phyloP scores from a whole-genome alignment of 2,797 vertebrate species.

The Knipowitschia caucasica region DNA sequence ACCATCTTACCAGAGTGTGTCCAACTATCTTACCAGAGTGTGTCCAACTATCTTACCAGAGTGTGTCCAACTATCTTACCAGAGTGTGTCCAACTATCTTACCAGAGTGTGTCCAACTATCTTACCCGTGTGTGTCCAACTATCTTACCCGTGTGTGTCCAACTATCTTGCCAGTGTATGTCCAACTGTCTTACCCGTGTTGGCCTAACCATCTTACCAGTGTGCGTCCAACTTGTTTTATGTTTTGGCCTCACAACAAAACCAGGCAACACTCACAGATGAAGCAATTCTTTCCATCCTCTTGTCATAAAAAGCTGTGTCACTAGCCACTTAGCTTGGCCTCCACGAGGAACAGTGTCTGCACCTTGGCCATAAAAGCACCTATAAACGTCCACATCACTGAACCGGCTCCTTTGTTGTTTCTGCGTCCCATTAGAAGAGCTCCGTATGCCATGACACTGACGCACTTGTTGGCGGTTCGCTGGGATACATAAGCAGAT shows the following conservation, averaged over 20 bases:
- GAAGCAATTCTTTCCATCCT: neutral
- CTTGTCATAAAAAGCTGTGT: neutral
- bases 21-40: too few species aligned
- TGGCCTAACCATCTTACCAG: too few species aligned
- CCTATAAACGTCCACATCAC: conserved; percentile 1
- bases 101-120: too few species aligned
- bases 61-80: too few species aligned
- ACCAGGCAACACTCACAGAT: neutral
- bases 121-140: too few species aligned
- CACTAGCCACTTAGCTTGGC: neutral
- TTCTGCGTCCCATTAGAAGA: conserved; percentile 4
- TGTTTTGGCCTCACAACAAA: neutral
- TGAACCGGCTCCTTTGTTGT: neutral
- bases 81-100: too few species aligned
- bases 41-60: too few species aligned
- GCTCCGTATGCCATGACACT: neutral
- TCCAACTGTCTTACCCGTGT: too few species aligned
- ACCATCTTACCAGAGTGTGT: too few species aligned
- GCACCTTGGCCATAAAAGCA: conserved; percentile 2
- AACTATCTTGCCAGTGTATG: too few species aligned
- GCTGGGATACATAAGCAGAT: neutral
- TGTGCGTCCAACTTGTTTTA: too few species aligned
- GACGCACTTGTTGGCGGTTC: conserved; percentile 3
- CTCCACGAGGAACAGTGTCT: conserved; percentile 4
- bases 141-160: too few species aligned